A percentile compares a stretch with the other conserved stretches of the same genome.
phyloP scores from a whole-genome alignment of 2,797 vertebrate genomes.

The Leucoraja ocellata region DNA sequence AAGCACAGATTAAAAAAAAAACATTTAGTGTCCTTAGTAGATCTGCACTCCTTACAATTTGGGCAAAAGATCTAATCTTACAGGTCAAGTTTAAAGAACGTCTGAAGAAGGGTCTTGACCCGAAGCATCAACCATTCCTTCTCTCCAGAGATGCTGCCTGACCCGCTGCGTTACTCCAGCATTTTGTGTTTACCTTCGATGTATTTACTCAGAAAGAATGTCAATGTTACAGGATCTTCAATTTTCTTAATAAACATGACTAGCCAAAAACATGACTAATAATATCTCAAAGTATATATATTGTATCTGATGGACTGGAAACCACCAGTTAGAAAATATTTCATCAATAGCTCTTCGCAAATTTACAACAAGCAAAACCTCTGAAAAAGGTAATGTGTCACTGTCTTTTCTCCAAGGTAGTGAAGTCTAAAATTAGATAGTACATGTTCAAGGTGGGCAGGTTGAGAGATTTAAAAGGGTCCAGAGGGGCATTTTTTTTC shows the following conservation, averaged over 20 bases:
- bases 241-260: neutral
- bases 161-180: too few species aligned
- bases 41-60: neutral
- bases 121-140: too few species aligned
- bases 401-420: too few species aligned
- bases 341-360: neutral
- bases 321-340: neutral
- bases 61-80: neutral
- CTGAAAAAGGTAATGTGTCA: too few species aligned
- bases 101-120: too few species aligned
- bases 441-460: too few species aligned
- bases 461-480: too few species aligned
- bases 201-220: neutral
- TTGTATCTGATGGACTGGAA: neutral
- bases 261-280: neutral
- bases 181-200: too few species aligned
- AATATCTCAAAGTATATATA: neutral
- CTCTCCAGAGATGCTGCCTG: too few species aligned
- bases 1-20: neutral
- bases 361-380: neutral
- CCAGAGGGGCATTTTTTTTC: too few species aligned
- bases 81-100: neutral
- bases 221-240: neutral
- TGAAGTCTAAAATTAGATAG: too few species aligned
- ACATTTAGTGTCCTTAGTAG: neutral